Evolutionary conservation across 2,888 invertebrate genomes (phyloP).

Genomic region (Aporophyla nigra): DNA sequence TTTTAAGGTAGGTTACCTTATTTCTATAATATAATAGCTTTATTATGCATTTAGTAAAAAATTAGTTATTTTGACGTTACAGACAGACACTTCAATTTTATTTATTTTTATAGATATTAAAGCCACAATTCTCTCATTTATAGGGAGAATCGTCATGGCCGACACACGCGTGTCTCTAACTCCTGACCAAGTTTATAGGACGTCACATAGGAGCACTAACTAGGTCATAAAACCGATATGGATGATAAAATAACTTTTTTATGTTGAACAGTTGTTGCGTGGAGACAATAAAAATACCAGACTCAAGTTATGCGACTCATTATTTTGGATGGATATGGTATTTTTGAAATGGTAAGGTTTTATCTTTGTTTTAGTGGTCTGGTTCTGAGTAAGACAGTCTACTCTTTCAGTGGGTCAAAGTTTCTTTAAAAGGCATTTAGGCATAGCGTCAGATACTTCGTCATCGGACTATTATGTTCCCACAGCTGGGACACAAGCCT

Average conservation of each 20-base stretch:
- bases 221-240: constrained; percentile 52
- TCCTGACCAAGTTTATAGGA: constrained; percentile 33
- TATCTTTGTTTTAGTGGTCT: constrained; percentile 53
- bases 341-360: constrained; percentile 32
- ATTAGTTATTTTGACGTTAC: too few species aligned
- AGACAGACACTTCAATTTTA: too few species aligned
- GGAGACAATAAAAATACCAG: constrained; percentile 54
- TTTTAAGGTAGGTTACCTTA: too few species aligned
- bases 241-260: constrained; percentile 59
- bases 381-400: constrained; percentile 13
- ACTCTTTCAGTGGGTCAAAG: constrained; percentile 6
- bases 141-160: constrained; percentile 8
- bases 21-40: too few species aligned
- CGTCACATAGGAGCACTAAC: constrained; percentile 52
- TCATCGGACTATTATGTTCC: too few species aligned
- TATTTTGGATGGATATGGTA: constrained; percentile 41
- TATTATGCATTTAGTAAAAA: too few species aligned
- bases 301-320: constrained; percentile 45
- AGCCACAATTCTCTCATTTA: background rate
- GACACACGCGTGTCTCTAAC: constrained; percentile 9
- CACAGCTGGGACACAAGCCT: too few species aligned
- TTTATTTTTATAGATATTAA: too few species aligned
- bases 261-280: constrained; percentile 53
- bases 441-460: background rate
- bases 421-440: background rate